phyloP scores from a whole-genome alignment of 2,113 vertebrate species.

The Paramormyrops kingsleyae region DNA sequence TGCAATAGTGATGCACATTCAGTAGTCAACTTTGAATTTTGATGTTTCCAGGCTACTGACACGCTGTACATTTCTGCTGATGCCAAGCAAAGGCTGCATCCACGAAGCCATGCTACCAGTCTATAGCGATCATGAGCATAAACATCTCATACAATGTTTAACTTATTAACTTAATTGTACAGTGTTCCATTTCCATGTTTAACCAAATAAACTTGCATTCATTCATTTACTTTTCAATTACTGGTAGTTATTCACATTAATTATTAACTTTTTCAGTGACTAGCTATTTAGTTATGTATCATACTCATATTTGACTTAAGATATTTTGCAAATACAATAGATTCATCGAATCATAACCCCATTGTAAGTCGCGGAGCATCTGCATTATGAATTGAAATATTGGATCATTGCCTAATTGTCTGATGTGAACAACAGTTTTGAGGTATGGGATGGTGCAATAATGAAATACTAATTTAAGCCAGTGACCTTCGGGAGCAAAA shows the following conservation, averaged over 20 bases:
- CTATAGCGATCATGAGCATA: background rate
- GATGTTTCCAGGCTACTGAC: background rate
- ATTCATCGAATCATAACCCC: background rate
- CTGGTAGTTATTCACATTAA: background rate
- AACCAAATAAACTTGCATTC: background rate
- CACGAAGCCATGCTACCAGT: background rate
- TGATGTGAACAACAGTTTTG: background rate
- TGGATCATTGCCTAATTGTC: background rate
- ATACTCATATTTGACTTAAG: background rate
- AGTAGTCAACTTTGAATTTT: background rate
- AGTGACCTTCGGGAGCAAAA: background rate
- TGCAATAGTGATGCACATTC: background rate
- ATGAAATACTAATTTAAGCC: background rate
- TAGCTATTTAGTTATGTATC: background rate
- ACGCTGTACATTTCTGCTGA: background rate
- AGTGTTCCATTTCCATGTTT: background rate
- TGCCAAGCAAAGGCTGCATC: background rate
- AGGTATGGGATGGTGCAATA: background rate
- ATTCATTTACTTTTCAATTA: background rate
- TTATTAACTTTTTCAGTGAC: background rate
- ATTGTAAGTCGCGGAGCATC: background rate
- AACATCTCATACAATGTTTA: background rate
- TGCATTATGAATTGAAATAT: background rate
- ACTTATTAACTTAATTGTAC: background rate
- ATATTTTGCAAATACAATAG: background rate